A percentile compares a stretch with the other conserved stretches of the same genome.
These are phyloP conservation scores for Oceanodroma tethys DNA, from an alignment of 2,113 vertebrate genomes.

Conservation along the genomic window DNA sequence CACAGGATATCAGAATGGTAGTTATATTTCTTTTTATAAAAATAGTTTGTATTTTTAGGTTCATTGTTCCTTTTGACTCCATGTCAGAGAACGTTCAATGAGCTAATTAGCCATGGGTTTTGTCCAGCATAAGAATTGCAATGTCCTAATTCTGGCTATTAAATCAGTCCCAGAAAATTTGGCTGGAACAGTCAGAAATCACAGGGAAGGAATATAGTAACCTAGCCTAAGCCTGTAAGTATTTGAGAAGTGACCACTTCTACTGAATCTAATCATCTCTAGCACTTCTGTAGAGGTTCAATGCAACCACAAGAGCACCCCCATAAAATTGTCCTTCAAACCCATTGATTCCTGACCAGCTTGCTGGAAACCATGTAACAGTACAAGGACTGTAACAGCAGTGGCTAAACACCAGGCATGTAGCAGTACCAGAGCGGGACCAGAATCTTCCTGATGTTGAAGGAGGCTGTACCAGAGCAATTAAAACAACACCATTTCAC, in stretches of 20 bases:
- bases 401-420: background rate
- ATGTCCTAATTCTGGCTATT: background rate
- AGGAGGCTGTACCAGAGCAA: background rate
- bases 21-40: background rate
- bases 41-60: background rate
- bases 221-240: background rate
- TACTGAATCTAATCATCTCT: background rate
- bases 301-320: background rate
- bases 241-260: background rate
- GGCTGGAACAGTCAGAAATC: background rate
- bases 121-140: background rate
- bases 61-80: background rate
- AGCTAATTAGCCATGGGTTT: background rate
- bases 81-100: background rate
- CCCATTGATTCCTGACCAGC: background rate
- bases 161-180: background rate
- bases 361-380: background rate
- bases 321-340: background rate
- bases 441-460: background rate
- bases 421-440: background rate
- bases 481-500: fast-evolving
- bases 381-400: background rate
- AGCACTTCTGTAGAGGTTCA: background rate
- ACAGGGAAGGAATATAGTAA: background rate
- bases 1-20: background rate